Conservation (phyloP, 1,140 invertebrate species). For the Palaemon carinicauda region DNA sequence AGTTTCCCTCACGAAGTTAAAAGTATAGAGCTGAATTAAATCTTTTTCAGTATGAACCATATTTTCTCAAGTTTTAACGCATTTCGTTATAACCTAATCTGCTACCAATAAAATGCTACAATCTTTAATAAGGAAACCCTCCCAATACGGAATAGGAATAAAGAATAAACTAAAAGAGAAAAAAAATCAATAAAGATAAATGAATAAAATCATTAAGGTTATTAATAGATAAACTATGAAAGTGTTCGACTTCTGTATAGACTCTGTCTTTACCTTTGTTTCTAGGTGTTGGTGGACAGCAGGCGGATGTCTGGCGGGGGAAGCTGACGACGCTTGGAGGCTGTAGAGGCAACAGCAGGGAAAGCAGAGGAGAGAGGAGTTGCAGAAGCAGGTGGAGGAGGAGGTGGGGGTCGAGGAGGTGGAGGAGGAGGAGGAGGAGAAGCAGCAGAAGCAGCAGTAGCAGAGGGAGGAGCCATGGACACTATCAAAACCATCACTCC, state of each 20-base stretch:
- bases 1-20: too few relatives aligned
- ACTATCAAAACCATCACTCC: constrained; percentile 22
- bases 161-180: too few relatives aligned
- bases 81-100: too few relatives aligned
- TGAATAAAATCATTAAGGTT: too few relatives aligned
- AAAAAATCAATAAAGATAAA: too few relatives aligned
- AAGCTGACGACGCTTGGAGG: constrained; percentile 31
- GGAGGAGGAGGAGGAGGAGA: not conserved
- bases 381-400: not conserved
- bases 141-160: too few relatives aligned
- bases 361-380: not conserved
- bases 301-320: constrained; percentile 21
- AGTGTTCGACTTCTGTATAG: not conserved
- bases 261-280: not conserved
- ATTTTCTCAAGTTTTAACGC: too few relatives aligned
- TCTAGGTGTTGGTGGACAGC: constrained; percentile 33
- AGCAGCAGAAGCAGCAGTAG: not conserved
- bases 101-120: too few relatives aligned
- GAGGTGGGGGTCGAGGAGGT: not conserved
- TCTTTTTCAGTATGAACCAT: too few relatives aligned
- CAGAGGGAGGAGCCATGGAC: constrained; percentile 18
- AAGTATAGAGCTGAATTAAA: too few relatives aligned
- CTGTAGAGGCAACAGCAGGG: not conserved
- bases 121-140: too few relatives aligned
- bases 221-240: too few relatives aligned